Conservation (phyloP, 2,888 invertebrate species). For the Myopa testacea region DNA sequence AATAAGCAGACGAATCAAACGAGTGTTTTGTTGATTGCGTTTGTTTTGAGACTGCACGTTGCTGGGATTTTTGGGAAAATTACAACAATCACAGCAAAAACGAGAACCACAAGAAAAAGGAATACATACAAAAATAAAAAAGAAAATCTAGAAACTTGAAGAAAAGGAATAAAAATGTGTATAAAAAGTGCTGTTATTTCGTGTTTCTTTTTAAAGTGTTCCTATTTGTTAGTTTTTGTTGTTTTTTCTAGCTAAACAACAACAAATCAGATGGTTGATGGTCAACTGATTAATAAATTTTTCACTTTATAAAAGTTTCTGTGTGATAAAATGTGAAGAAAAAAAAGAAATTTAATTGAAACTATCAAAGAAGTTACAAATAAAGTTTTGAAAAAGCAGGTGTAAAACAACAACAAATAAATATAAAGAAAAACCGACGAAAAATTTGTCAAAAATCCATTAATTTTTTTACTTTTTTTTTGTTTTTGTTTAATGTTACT, state of each 20-base stretch:
- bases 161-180: constrained; percentile 10
- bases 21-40: too few relatives aligned
- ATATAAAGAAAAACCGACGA: too few relatives aligned
- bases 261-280: too few relatives aligned
- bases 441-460: too few relatives aligned
- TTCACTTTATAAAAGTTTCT: not conserved
- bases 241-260: constrained; percentile 2
- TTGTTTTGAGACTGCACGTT: too few relatives aligned
- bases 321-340: constrained; percentile 27
- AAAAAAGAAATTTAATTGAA: constrained; percentile 48
- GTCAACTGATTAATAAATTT: not conserved
- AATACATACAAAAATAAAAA: not conserved
- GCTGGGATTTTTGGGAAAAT: not conserved
- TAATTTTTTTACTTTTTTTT: too few relatives aligned
- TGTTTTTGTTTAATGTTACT: too few relatives aligned
- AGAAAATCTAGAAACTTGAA: constrained; percentile 1
- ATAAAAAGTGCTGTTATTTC: constrained; percentile 43
- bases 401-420: too few relatives aligned
- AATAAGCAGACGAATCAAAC: too few relatives aligned
- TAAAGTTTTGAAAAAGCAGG: too few relatives aligned
- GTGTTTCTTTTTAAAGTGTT: constrained; percentile 45
- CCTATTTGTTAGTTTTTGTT: not conserved
- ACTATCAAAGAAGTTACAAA: not conserved
- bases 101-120: constrained; percentile 28
- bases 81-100: constrained; percentile 17